Percentiles rank a stretch among this genome's conserved stretches.
These are phyloP conservation scores for Muraenolepis orangiensis DNA, from an alignment of 2,797 vertebrate species.

Conservation along the genomic window DNA sequence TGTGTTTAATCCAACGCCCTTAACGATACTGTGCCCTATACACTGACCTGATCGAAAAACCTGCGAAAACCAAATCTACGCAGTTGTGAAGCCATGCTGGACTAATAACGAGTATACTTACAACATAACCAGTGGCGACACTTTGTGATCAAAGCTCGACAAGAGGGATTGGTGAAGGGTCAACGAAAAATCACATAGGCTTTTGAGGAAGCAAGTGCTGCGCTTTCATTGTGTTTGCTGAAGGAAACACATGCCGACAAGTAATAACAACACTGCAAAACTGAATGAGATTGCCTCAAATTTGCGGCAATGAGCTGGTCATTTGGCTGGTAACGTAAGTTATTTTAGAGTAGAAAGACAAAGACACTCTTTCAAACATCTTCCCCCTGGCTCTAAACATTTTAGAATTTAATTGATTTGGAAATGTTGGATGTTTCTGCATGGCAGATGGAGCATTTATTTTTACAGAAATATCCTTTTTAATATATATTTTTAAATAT, in stretches of 20 bases:
- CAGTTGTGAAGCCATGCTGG: background rate
- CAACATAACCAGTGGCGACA: background rate
- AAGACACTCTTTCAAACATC: conserved; percentile 2
- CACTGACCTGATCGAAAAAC: background rate
- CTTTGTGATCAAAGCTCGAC: background rate
- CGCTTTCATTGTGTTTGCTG: conserved; percentile 29
- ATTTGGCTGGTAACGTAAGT: conserved; percentile 19
- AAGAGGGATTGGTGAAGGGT: conserved; percentile 4
- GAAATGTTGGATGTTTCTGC: conserved; percentile 20
- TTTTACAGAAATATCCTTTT: too few relatives aligned
- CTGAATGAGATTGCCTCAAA: conserved; percentile 32
- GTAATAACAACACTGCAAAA: conserved; percentile 34
- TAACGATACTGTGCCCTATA: background rate
- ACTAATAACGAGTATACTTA: background rate
- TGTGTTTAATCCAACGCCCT: too few relatives aligned
- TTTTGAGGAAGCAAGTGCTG: conserved; percentile 29
- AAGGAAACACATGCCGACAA: conserved; percentile 40
- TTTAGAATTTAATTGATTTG: background rate
- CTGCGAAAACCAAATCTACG: background rate
- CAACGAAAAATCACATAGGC: conserved; percentile 17
- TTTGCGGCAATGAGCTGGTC: conserved; percentile 28
- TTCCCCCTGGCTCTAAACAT: conserved; percentile 12
- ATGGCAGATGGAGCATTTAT: conserved; percentile 18
- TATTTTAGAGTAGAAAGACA: background rate
- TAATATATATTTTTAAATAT: background rate